Evolutionary conservation across 2,113 vertebrate species (phyloP).

Genomic region (Macrotus californicus): DNA sequence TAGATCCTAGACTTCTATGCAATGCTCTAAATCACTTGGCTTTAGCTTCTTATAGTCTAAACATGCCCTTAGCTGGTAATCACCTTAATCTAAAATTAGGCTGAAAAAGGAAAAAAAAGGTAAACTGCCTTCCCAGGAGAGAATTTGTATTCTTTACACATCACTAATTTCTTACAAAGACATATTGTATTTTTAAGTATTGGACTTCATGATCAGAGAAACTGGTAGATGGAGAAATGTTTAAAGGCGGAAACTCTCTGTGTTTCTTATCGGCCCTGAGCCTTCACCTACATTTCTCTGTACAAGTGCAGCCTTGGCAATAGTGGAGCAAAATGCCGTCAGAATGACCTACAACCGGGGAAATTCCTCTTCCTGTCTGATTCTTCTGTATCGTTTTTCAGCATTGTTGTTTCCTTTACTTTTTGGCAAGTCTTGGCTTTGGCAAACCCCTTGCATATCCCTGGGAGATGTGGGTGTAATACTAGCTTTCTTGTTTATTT

Average conservation of each 20-base stretch:
- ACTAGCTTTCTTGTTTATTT: slow-evolving; percentile 51
- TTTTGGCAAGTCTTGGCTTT: slow-evolving; percentile 45
- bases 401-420: slow-evolving; percentile 23
- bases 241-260: not conserved
- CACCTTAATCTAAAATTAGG: not conserved
- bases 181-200: not conserved
- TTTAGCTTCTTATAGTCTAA: not conserved
- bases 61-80: not conserved
- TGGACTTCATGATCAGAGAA: not conserved
- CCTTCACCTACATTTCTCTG: not conserved
- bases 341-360: not conserved
- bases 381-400: slow-evolving; percentile 20
- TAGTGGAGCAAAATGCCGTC: not conserved
- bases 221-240: not conserved
- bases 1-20: not conserved
- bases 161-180: not conserved
- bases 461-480: slow-evolving; percentile 29
- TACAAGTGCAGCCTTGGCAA: not conserved
- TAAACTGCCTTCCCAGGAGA: slow-evolving; percentile 6
- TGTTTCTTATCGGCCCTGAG: not conserved
- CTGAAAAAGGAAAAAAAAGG: not conserved
- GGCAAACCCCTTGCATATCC: not conserved
- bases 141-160: not conserved
- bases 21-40: not conserved
- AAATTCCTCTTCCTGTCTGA: not conserved